phyloP scores from a whole-genome alignment of 1,140 invertebrate species.

The Mycetomoellerius zeteki region DNA sequence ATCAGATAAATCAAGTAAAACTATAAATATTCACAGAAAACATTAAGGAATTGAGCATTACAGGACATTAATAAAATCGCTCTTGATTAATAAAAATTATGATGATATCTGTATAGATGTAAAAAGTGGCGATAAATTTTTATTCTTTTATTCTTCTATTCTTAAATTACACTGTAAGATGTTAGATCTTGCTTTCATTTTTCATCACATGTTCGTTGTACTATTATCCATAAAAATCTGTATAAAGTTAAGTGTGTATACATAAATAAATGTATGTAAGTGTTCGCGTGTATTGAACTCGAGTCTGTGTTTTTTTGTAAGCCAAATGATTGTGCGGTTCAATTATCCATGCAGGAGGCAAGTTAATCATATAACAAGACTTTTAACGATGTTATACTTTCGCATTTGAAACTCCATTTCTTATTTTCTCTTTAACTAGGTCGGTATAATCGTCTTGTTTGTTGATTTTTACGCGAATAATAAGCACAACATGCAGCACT shows the following conservation, averaged over 20 bases:
- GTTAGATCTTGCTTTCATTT: background rate
- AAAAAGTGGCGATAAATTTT: no score
- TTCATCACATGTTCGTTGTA: background rate
- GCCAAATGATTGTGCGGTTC: background rate
- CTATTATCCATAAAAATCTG: background rate
- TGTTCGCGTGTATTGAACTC: background rate
- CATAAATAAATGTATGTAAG: background rate
- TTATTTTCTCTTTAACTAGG: background rate
- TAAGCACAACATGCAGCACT: background rate
- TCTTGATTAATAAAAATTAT: slow-evolving; percentile 17
- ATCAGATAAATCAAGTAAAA: slow-evolving; percentile 15
- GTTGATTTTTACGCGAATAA: slow-evolving; percentile 16
- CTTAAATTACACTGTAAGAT: background rate
- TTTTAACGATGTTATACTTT: background rate
- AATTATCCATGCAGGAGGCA: background rate
- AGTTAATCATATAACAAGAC: background rate
- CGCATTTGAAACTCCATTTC: background rate
- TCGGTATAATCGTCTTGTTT: background rate
- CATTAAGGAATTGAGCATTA: background rate
- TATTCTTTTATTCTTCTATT: no score
- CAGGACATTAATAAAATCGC: background rate
- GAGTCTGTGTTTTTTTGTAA: background rate
- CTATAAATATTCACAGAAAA: background rate
- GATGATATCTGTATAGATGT: no score
- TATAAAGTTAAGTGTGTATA: background rate